phyloP scores from a whole-genome alignment of 2,888 invertebrate genomes.

The Dichetophora obliterata region DNA sequence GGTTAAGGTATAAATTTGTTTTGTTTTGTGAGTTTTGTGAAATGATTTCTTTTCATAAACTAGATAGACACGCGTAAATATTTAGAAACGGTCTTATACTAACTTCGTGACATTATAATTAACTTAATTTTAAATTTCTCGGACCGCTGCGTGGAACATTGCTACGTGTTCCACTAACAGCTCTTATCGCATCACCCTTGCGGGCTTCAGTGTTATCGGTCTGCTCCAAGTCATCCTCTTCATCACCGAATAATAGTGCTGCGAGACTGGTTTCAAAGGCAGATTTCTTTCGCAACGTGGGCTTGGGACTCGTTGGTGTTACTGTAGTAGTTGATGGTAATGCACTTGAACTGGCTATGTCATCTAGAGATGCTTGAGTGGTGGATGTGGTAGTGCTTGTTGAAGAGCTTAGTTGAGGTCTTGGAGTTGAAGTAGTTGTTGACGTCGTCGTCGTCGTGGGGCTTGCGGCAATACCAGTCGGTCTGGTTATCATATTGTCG shows the following conservation, averaged over 20 bases:
- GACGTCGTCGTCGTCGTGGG: constrained; percentile 29
- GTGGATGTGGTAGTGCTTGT: constrained; percentile 30
- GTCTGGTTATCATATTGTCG: neutral
- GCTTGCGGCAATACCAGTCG: constrained; percentile 27
- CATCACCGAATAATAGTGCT: constrained; percentile 67
- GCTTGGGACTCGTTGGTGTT: constrained; percentile 42
- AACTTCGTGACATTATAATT: constrained; percentile 22
- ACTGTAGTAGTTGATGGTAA: neutral
- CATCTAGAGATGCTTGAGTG: constrained; percentile 8
- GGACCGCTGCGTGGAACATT: constrained; percentile 63
- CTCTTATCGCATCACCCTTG: constrained; percentile 50
- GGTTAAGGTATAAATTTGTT: neutral
- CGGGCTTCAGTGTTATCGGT: constrained; percentile 53
- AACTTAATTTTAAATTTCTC: constrained; percentile 57
- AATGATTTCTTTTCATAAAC: constrained; percentile 16
- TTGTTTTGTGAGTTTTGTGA: neutral
- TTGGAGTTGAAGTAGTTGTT: constrained; percentile 39
- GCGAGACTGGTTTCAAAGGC: constrained; percentile 67
- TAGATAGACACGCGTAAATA: constrained; percentile 32
- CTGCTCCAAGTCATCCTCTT: constrained; percentile 54
- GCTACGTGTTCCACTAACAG: constrained; percentile 57
- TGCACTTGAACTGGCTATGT: neutral
- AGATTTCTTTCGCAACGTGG: constrained; percentile 60
- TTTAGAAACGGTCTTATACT: constrained; percentile 38
- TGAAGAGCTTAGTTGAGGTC: constrained; percentile 12